Conservation (phyloP, 2,797 vertebrate species). For the Falco cherrug region DNA sequence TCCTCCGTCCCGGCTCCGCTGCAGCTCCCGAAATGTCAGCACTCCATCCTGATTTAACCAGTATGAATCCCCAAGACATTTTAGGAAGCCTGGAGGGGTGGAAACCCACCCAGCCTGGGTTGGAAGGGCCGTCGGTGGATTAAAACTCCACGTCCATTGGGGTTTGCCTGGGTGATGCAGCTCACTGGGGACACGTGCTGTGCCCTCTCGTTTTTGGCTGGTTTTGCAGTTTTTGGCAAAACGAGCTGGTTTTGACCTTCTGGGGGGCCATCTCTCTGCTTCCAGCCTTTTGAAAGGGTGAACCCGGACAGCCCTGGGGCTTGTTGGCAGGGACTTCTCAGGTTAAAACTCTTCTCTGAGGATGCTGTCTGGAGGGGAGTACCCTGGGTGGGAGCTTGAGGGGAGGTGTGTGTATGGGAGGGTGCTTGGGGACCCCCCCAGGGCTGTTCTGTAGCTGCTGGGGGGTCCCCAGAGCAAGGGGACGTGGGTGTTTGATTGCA, state of each 20-base stretch:
- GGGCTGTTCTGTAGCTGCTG: not conserved
- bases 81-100: not conserved
- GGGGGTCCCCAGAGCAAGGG: not conserved
- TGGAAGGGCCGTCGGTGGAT: not conserved
- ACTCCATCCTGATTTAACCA: not conserved
- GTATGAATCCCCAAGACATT: accelerated
- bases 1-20: not conserved
- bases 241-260: not conserved
- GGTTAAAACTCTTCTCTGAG: not conserved
- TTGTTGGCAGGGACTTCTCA: not conserved
- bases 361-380: accelerated
- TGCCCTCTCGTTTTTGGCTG: accelerated
- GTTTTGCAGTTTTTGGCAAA: not conserved
- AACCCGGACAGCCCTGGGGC: not conserved
- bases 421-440: not conserved
- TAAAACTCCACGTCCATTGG: accelerated
- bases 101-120: not conserved
- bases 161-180: not conserved
- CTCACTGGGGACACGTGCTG: accelerated
- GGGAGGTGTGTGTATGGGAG: accelerated
- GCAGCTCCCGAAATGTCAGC: accelerated
- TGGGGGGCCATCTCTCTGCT: not conserved
- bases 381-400: not conserved
- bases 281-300: not conserved
- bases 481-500: accelerated